These are phyloP conservation scores for Saturnia pavonia DNA, from an alignment of 2,888 invertebrate species.

Conservation along the genomic window DNA sequence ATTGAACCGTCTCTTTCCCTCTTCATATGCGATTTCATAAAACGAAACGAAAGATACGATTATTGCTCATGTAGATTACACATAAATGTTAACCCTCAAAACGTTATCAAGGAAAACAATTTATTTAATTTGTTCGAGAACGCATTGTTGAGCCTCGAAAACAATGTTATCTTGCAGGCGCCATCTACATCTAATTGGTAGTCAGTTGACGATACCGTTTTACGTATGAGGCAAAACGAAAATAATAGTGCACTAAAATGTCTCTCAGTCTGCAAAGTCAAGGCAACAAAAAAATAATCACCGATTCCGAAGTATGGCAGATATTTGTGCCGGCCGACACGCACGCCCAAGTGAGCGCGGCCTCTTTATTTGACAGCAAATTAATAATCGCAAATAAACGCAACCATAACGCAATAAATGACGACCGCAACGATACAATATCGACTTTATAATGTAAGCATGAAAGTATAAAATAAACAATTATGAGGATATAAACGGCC, in stretches of 20 bases:
- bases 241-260: slow-evolving; percentile 68
- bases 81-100: slow-evolving; percentile 23
- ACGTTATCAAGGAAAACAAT: slow-evolving; percentile 19
- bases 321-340: slow-evolving; percentile 80
- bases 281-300: slow-evolving; percentile 77
- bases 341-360: slow-evolving; percentile 81
- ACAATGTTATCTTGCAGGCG: slow-evolving; percentile 42
- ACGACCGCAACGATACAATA: slow-evolving; percentile 55
- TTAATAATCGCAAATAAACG: slow-evolving; percentile 70
- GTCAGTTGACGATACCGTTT: slow-evolving; percentile 46
- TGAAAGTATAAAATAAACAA: slow-evolving; percentile 70
- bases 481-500: slow-evolving; percentile 53
- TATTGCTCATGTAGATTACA: not conserved
- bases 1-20: not conserved
- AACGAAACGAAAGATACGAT: not conserved
- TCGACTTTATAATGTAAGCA: slow-evolving; percentile 66
- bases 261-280: slow-evolving; percentile 72
- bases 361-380: slow-evolving; percentile 83
- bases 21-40: not conserved
- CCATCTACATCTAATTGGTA: slow-evolving; percentile 61
- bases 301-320: slow-evolving; percentile 80
- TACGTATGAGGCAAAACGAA: slow-evolving; percentile 53
- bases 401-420: slow-evolving; percentile 68
- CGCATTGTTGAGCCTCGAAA: slow-evolving; percentile 15
- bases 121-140: slow-evolving; percentile 16